Evolutionary conservation across 2,888 invertebrate genomes (phyloP).

Genomic region (Thera britannica): DNA sequence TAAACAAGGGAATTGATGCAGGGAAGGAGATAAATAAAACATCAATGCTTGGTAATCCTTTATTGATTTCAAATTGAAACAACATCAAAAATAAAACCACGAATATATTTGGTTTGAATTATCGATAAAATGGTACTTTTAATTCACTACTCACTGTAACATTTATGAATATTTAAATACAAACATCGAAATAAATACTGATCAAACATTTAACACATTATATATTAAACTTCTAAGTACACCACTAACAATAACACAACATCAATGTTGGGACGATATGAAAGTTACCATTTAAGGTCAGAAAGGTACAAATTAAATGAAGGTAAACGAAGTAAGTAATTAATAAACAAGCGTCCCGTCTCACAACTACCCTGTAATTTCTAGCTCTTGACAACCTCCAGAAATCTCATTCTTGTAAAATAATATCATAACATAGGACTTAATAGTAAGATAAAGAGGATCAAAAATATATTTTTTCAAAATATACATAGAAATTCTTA

Average conservation of each 20-base stretch:
- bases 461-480: constrained; percentile 82
- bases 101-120: constrained; percentile 61
- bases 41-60: constrained; percentile 55
- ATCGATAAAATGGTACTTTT: constrained; percentile 63
- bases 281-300: constrained; percentile 58
- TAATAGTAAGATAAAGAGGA: constrained; percentile 76
- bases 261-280: constrained; percentile 64
- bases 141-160: constrained; percentile 70
- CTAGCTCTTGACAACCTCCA: constrained; percentile 70
- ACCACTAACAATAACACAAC: constrained; percentile 69
- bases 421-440: constrained; percentile 65
- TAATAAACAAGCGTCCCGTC: constrained; percentile 49
- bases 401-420: constrained; percentile 62
- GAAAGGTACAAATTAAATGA: constrained; percentile 45
- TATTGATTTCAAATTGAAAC: constrained; percentile 70
- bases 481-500: constrained; percentile 72
- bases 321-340: constrained; percentile 42
- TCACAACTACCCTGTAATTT: constrained; percentile 75
- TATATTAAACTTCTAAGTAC: constrained; percentile 53
- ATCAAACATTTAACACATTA: constrained; percentile 76
- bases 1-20: too few relatives aligned
- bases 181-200: constrained; percentile 73
- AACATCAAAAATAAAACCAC: constrained; percentile 72
- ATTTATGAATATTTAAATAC: constrained; percentile 62
- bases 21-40: constrained; percentile 37